Conservation (phyloP, 37 sponge, comb jelly and placozoan genomes). For the Oopsacas minuta region DNA sequence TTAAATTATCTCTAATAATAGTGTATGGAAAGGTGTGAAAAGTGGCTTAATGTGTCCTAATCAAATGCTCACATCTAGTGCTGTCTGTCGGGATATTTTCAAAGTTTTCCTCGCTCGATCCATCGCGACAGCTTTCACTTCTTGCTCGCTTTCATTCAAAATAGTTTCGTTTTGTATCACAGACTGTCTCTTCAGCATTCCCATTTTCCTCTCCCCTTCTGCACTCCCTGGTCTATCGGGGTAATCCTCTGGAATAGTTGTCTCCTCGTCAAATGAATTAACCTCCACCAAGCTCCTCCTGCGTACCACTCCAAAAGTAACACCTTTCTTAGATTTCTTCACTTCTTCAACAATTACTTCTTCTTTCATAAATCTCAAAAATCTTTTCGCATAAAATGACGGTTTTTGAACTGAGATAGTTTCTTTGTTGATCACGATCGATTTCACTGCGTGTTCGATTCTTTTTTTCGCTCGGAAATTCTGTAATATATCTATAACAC, state of each 20-base stretch:
- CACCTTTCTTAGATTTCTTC: not conserved
- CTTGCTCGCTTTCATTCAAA: not conserved
- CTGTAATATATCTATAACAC: not conserved
- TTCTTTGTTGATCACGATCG: not conserved
- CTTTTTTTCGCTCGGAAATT: not conserved
- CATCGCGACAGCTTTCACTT: not conserved
- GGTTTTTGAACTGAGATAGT: not conserved
- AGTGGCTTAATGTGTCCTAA: too few relatives aligned
- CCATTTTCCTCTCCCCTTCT: conserved; percentile 15
- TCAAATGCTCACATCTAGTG: too few relatives aligned
- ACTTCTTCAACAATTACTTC: not conserved
- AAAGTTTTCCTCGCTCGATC: not conserved
- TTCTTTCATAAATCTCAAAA: not conserved
- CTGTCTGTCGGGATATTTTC: not conserved
- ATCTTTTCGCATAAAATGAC: not conserved
- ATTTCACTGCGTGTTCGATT: conserved; percentile 8
- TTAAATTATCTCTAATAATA: too few relatives aligned
- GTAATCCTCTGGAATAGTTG: not conserved
- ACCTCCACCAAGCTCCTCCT: not conserved
- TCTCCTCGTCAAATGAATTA: not conserved
- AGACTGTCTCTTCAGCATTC: not conserved
- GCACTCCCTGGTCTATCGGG: not conserved
- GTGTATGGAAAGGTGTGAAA: too few relatives aligned
- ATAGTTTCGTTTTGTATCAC: not conserved
- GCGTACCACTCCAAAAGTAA: not conserved